A percentile compares a stretch with the other conserved stretches of the same genome.
Evolutionary conservation across 2,113 vertebrate species (phyloP).

Genomic region (Pitta sordida): DNA sequence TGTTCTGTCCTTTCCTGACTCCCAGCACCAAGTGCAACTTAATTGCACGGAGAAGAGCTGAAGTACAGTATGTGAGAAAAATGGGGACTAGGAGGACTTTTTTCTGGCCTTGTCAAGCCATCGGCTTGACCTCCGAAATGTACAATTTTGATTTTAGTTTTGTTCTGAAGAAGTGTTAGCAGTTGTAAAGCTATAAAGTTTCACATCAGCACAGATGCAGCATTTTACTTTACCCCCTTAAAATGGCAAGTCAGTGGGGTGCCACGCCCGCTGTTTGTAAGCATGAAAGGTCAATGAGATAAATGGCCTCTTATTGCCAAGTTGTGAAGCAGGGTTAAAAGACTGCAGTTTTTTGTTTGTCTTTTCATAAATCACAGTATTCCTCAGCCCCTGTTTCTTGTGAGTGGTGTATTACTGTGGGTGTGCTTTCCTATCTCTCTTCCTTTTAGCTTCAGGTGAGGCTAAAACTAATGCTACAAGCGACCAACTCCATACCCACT

Average conservation of each 20-base stretch:
- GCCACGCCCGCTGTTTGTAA: neutral
- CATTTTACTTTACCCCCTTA: neutral
- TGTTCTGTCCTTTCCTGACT: neutral
- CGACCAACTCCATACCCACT: neutral
- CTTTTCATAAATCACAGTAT: neutral
- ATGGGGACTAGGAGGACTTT: neutral
- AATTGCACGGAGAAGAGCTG: accelerated
- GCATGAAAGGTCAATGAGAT: neutral
- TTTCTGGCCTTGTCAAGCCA: neutral
- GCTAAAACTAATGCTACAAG: neutral
- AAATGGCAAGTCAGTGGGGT: neutral
- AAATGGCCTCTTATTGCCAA: neutral
- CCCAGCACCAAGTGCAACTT: neutral
- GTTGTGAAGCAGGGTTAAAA: neutral
- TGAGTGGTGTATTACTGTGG: neutral
- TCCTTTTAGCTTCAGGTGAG: neutral
- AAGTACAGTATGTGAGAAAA: neutral
- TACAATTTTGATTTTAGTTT: neutral
- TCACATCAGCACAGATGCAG: neutral
- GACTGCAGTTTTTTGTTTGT: neutral
- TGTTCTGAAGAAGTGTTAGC: neutral
- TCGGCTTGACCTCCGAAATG: neutral
- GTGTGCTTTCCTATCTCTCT: neutral
- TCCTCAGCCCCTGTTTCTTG: neutral
- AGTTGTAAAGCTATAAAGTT: neutral